These are phyloP conservation scores for Thunnus thynnus DNA, from an alignment of 2,113 vertebrate genomes.

Conservation along the genomic window DNA sequence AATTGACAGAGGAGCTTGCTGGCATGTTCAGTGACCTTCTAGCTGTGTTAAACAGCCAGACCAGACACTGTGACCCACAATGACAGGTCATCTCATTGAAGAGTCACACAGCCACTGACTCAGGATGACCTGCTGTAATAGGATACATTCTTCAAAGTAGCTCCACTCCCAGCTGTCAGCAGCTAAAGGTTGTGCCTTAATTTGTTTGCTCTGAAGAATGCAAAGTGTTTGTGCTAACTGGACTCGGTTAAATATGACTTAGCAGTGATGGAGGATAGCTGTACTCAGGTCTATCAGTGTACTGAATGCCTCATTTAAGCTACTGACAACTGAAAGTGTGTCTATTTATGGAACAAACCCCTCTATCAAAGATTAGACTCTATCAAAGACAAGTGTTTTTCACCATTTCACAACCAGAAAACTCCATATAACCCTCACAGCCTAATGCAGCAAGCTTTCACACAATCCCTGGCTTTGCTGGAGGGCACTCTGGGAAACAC, in stretches of 20 bases:
- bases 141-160: slow-evolving; percentile 10
- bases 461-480: not conserved
- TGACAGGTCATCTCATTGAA: slow-evolving; percentile 8
- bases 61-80: not conserved
- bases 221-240: not conserved
- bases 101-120: slow-evolving; percentile 1
- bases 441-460: too few species aligned
- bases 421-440: too few species aligned
- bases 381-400: too few species aligned
- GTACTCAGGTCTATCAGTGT: too few species aligned
- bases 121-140: slow-evolving; percentile 21
- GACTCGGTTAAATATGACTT: not conserved
- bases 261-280: not conserved
- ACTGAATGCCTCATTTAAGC: too few species aligned
- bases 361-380: too few species aligned
- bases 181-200: slow-evolving; percentile 14
- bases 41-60: not conserved
- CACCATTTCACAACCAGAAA: too few species aligned
- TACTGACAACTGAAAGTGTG: too few species aligned
- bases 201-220: not conserved
- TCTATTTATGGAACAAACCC: too few species aligned
- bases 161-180: not conserved
- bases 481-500: too few species aligned
- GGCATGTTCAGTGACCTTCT: slow-evolving; percentile 24
- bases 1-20: too few species aligned